Percentiles rank a stretch among this genome's conserved stretches.
These are phyloP conservation scores for Lasioglossum morio DNA, from an alignment of 2,888 invertebrate species.

Conservation along the genomic window DNA sequence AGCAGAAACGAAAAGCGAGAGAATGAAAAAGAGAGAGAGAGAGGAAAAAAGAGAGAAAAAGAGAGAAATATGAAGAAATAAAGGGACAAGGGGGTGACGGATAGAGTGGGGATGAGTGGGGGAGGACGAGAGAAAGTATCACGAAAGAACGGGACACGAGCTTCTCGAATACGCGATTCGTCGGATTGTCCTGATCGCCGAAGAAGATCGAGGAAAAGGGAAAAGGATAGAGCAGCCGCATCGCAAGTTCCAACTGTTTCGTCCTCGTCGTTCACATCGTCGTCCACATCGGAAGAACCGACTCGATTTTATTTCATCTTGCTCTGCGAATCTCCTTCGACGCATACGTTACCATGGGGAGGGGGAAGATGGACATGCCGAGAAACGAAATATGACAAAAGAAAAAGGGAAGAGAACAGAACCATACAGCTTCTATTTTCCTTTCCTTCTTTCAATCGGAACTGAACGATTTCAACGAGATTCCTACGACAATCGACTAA, in stretches of 20 bases:
- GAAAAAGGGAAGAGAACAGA: background rate
- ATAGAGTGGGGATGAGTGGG: background rate
- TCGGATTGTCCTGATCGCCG: slow-evolving; percentile 26
- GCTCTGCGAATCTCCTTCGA: slow-evolving; percentile 45
- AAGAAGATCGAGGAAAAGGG: slow-evolving; percentile 31
- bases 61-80: slow-evolving; percentile 5
- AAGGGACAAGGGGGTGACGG: background rate
- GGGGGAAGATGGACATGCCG: slow-evolving; percentile 2
- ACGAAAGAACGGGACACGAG: slow-evolving; percentile 14
- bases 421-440: background rate
- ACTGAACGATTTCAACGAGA: slow-evolving; percentile 1
- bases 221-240: slow-evolving; percentile 40
- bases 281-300: slow-evolving; percentile 36
- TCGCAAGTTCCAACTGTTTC: slow-evolving; percentile 36
- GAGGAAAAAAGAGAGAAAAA: background rate
- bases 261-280: slow-evolving; percentile 36
- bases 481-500: slow-evolving; percentile 15
- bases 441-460: slow-evolving; percentile 2
- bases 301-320: slow-evolving; percentile 48
- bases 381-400: slow-evolving; percentile 9
- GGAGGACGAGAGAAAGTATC: background rate
- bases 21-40: background rate
- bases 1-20: background rate
- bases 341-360: slow-evolving; percentile 31
- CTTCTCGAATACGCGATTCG: slow-evolving; percentile 37